phyloP scores from a whole-genome alignment of 1,140 invertebrate species.

The Drosophila fuyamai region DNA sequence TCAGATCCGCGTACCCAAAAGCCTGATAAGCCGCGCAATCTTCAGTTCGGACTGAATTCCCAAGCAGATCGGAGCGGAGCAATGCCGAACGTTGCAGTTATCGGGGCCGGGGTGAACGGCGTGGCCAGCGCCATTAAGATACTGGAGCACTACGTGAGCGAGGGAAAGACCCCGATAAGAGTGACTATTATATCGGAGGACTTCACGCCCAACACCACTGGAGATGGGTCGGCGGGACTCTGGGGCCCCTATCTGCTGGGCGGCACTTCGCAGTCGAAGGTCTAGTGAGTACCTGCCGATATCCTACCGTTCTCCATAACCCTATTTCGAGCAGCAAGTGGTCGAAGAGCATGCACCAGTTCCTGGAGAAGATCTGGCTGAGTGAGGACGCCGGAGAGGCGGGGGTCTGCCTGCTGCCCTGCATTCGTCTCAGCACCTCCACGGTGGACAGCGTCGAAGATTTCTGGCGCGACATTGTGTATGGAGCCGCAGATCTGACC shows the following conservation, averaged over 20 bases:
- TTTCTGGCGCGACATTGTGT: slow-evolving; percentile 86
- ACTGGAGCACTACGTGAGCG: slow-evolving; percentile 59
- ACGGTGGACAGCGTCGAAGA: slow-evolving; percentile 55
- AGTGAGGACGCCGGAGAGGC: slow-evolving; percentile 86
- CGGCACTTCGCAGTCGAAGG: slow-evolving; percentile 86
- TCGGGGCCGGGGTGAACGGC: slow-evolving; percentile 83
- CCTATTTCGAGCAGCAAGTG: slow-evolving; percentile 86
- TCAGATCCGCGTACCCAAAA: not conserved
- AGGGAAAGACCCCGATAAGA: slow-evolving; percentile 50
- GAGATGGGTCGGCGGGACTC: slow-evolving; percentile 91
- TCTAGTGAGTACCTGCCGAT: slow-evolving; percentile 85
- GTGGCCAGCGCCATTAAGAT: slow-evolving; percentile 83
- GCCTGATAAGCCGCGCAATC: slow-evolving; percentile 9
- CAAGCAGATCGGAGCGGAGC: slow-evolving; percentile 24
- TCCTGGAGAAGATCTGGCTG: slow-evolving; percentile 88
- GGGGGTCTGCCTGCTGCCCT: slow-evolving; percentile 87
- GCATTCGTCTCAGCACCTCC: slow-evolving; percentile 85
- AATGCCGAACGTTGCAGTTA: slow-evolving; percentile 71
- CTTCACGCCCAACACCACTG: slow-evolving; percentile 90
- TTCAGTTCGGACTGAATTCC: slow-evolving; percentile 13
- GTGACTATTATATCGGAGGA: slow-evolving; percentile 89
- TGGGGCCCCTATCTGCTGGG: slow-evolving; percentile 90
- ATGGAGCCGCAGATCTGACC: slow-evolving; percentile 86
- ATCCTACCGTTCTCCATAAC: not conserved
- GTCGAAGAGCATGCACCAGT: slow-evolving; percentile 87